phyloP scores from a whole-genome alignment of 2,888 invertebrate genomes.

The Psylliodes chrysocephalus region DNA sequence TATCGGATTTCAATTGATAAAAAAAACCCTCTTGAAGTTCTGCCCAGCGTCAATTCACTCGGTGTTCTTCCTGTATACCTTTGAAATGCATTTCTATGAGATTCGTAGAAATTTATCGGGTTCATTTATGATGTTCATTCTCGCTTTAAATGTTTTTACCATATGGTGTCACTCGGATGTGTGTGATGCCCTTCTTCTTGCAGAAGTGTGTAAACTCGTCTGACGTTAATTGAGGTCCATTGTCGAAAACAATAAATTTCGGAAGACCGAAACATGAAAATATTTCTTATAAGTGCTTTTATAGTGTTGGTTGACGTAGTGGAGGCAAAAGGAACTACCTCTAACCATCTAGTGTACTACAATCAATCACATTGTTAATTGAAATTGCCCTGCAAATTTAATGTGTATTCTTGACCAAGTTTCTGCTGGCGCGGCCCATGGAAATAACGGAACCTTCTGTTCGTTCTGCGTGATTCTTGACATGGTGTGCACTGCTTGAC shows the following conservation, averaged over 20 bases:
- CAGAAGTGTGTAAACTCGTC: slow-evolving; percentile 44
- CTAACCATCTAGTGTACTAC: slow-evolving; percentile 32
- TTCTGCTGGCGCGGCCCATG: slow-evolving; percentile 38
- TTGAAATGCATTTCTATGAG: slow-evolving; percentile 6
- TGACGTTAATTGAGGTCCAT: no score
- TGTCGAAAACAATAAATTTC: slow-evolving; percentile 46
- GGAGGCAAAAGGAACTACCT: slow-evolving; percentile 37
- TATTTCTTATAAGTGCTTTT: slow-evolving; percentile 39
- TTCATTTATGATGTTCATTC: no score
- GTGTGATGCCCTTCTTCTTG: slow-evolving; percentile 28
- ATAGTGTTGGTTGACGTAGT: slow-evolving; percentile 35
- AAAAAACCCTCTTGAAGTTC: slow-evolving; percentile 1
- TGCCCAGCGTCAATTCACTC: slow-evolving; percentile 14
- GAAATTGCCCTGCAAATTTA: slow-evolving; percentile 38
- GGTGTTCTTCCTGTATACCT: slow-evolving; percentile 4
- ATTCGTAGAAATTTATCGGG: background rate
- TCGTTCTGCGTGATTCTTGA: slow-evolving; percentile 33
- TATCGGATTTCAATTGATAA: slow-evolving; percentile 7
- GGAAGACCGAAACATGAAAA: no score
- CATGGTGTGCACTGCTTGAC: slow-evolving; percentile 33
- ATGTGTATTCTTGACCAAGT: slow-evolving; percentile 40
- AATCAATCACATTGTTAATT: slow-evolving; percentile 50
- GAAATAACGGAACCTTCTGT: no score
- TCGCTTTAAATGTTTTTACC: slow-evolving; percentile 35
- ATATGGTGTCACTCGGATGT: slow-evolving; percentile 30